phyloP scores from a whole-genome alignment of 2,888 invertebrate genomes.

The Lasioglossum morio region DNA sequence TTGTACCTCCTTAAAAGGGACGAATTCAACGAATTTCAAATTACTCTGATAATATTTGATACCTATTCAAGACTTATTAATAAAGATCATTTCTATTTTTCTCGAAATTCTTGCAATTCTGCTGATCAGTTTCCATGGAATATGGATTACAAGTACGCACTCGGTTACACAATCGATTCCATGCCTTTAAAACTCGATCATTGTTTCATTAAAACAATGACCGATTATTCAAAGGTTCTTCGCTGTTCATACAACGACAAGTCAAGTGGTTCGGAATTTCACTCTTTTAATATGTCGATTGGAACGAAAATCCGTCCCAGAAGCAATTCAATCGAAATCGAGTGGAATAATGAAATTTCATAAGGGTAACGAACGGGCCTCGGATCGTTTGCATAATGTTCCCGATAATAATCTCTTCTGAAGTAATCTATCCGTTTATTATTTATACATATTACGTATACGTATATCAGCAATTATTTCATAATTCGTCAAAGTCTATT shows the following conservation, averaged over 20 bases:
- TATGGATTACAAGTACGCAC: background rate
- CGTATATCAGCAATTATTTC: no score
- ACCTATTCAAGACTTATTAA: no score
- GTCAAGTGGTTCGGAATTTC: background rate
- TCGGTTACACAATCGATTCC: constrained; percentile 4
- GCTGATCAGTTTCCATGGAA: background rate
- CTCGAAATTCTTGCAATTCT: background rate
- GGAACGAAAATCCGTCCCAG: background rate
- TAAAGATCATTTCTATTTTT: no score
- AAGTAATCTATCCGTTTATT: no score
- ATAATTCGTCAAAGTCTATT: no score
- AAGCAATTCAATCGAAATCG: background rate
- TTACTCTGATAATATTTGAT: no score
- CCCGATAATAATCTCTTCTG: background rate
- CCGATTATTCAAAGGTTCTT: background rate
- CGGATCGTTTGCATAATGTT: background rate
- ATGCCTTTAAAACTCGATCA: constrained; percentile 7
- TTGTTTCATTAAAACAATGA: constrained; percentile 5
- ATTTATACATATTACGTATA: no score
- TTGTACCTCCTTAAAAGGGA: no score
- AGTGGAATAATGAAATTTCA: background rate
- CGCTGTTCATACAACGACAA: background rate
- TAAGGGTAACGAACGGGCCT: background rate
- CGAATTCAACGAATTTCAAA: no score
- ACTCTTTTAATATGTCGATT: background rate